Percentiles rank a stretch among this genome's conserved stretches.
Evolutionary conservation across 1,140 invertebrate genomes (phyloP).

Genomic region (Bombus huntii): DNA sequence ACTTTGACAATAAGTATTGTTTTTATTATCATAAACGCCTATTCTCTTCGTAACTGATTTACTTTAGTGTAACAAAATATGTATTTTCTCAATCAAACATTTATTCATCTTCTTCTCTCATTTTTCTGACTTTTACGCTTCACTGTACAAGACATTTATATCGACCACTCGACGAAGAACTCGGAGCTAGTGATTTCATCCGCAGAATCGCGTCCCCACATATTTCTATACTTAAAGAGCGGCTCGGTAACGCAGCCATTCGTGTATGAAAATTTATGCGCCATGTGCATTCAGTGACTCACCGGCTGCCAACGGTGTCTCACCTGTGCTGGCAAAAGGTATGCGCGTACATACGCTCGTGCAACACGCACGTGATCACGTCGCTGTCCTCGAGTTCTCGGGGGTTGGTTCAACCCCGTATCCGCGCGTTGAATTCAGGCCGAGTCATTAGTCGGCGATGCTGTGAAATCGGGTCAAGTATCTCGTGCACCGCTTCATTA

Average conservation of each 20-base stretch:
- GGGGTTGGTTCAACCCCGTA: constrained; percentile 12
- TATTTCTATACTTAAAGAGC: constrained; percentile 44
- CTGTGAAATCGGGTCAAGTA: constrained; percentile 38
- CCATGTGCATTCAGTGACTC: constrained; percentile 17
- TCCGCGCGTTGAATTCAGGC: constrained; percentile 18
- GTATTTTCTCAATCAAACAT: background rate
- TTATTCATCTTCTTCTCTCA: background rate
- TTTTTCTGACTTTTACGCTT: background rate
- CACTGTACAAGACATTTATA: background rate
- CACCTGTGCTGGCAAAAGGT: constrained; percentile 1
- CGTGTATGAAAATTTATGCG: constrained; percentile 48
- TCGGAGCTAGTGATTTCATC: background rate
- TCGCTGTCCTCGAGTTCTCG: background rate
- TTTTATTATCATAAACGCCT: too few relatives aligned
- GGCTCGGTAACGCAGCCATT: constrained; percentile 1
- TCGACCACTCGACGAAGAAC: background rate
- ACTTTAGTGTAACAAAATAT: too few relatives aligned
- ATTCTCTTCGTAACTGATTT: too few relatives aligned
- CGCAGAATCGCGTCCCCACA: background rate
- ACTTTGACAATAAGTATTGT: too few relatives aligned
- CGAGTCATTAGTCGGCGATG: constrained; percentile 36
- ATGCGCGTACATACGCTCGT: too few relatives aligned
- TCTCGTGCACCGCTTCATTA: constrained; percentile 40
- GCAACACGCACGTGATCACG: background rate
- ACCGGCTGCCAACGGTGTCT: background rate